Evolutionary conservation across 1,140 invertebrate genomes (phyloP).

Genomic region (Bicyclus anynana): DNA sequence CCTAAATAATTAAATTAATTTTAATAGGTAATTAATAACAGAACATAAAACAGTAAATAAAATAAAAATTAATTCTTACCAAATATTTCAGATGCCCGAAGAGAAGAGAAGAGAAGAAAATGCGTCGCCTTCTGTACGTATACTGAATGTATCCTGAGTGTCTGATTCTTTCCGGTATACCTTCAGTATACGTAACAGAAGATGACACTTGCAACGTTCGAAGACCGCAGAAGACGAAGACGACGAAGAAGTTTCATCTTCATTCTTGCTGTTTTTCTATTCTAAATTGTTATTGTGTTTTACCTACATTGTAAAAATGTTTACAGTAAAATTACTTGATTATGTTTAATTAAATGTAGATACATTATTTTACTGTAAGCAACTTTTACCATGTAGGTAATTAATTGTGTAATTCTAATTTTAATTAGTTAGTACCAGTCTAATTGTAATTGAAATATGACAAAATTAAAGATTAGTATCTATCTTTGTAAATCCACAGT

Average conservation of each 20-base stretch:
- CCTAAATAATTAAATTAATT: background rate
- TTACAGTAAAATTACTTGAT: no score
- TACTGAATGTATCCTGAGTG: constrained; percentile 99
- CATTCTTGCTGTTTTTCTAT: background rate
- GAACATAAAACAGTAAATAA: constrained; percentile 1
- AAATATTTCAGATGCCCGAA: constrained; percentile 32
- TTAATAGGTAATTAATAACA: background rate
- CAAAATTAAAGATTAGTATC: no score
- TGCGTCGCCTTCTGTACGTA: constrained; percentile 96
- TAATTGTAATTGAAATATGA: no score
- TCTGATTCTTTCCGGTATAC: constrained; percentile 97
- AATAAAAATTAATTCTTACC: constrained; percentile 25
- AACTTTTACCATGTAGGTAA: no score
- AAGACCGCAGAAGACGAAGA: constrained; percentile 27
- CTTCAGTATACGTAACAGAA: constrained; percentile 99
- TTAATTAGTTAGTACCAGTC: no score
- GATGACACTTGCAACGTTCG: constrained; percentile 84
- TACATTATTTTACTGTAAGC: no score
- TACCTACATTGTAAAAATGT: no score
- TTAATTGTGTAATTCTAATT: no score
- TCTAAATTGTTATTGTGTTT: background rate
- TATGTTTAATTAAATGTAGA: no score
- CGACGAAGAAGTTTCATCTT: constrained; percentile 2
- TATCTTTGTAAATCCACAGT: no score
- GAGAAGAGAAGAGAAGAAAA: constrained; percentile 64